Evolutionary conservation across 2,113 vertebrate genomes (phyloP), one percentile per base, ranked within the genome.

Genomic region (Maccullochella peelii): DNA sequence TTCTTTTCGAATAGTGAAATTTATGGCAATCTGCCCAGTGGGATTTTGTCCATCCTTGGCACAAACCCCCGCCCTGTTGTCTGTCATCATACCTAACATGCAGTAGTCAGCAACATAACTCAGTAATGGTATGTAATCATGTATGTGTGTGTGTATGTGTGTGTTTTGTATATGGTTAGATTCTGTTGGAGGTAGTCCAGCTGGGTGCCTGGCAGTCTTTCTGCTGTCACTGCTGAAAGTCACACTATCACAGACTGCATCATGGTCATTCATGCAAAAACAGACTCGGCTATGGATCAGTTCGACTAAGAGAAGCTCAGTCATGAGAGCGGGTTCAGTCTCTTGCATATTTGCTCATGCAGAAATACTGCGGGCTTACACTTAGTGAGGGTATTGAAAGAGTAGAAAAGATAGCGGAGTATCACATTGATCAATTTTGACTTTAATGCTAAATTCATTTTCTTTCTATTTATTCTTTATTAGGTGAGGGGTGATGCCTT

Each of bases 211-310:
- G 79, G 82, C 83, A 83, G 86, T 82, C 77, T 59, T 79, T 77
- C 54, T 65, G 30, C 72, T 89, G 70, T 88, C 68, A 30, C 75
- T 73, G 62, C 73, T 87, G 84, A 90, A 80, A 84, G 86, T 84
- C 84, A 82, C 80, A 83, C 77, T 84, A 78, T 67, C 85, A 73
- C 89, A 84, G 59, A 76, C 80, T 86, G 82, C 75, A 87, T 90
- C 80, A 83, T 90, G 87, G 61, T 89, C 80, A 89, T 85, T 86
- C 89, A 93, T 88, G 87, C 88, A 91, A 74, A 88, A 82, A 88
- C 63, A 61, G 86, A 85, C 79, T 93, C 78, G 66, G 65, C 84
- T 86, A 57, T 88, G 90, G 85, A 89, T 92, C 91, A 90, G 72
- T 76, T 49, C 61, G 59, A 84, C 80, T 79, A 62, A 70, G 59